Evolutionary conservation across 1,140 invertebrate species (phyloP).

Genomic region (Augochlora pura): DNA sequence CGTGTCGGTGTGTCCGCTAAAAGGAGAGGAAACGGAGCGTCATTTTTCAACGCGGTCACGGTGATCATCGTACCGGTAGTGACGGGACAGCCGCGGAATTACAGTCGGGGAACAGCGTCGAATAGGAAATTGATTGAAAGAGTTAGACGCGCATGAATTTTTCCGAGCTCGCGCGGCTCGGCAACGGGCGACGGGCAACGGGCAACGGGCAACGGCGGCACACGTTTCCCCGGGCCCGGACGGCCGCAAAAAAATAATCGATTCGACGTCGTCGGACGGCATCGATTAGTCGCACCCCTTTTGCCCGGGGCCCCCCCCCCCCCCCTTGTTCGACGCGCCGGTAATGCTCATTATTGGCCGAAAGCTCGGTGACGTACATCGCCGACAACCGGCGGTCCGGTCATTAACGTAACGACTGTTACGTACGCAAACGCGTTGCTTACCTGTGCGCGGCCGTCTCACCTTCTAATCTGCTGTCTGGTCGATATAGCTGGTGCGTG

Average conservation of each 20-base stretch:
- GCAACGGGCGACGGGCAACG: too few species aligned
- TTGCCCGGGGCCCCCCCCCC: too few species aligned
- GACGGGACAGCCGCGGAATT: background rate
- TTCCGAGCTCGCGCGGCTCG: background rate
- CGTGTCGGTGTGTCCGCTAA: background rate
- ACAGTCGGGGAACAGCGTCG: background rate
- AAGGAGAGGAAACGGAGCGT: background rate
- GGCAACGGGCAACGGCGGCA: too few species aligned
- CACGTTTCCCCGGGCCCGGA: too few species aligned
- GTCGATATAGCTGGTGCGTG: slow-evolving; percentile 52
- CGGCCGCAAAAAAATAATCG: background rate
- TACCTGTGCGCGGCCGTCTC: slow-evolving; percentile 52
- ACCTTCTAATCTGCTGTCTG: slow-evolving; percentile 52
- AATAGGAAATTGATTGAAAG: slow-evolving; percentile 15
- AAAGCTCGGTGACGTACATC: slow-evolving; percentile 48
- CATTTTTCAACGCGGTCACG: background rate
- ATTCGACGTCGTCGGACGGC: background rate
- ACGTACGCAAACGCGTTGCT: slow-evolving; percentile 31
- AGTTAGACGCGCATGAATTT: slow-evolving; percentile 19
- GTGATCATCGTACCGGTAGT: too few species aligned
- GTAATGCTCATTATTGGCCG: slow-evolving; percentile 45
- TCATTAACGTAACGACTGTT: slow-evolving; percentile 63
- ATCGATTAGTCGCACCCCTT: slow-evolving; percentile 22
- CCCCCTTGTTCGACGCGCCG: background rate
- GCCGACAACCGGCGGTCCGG: background rate